Percentiles rank a stretch among this genome's conserved stretches.
phyloP scores from a whole-genome alignment of 35 echinoderm and acorn worm species.

The Lytechinus pictus region DNA sequence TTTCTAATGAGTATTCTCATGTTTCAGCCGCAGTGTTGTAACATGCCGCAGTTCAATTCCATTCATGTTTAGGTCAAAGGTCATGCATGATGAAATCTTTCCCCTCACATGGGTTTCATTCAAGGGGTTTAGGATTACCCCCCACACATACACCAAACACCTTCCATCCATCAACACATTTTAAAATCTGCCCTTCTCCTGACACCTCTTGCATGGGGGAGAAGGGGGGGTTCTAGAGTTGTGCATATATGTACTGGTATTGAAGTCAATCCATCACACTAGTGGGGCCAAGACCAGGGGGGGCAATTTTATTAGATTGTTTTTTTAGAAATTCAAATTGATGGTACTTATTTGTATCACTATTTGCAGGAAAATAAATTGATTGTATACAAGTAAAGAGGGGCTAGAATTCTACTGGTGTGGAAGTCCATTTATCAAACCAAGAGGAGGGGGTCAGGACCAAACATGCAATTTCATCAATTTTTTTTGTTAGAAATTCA shows the following conservation, averaged over 20 bases:
- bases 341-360: too few relatives aligned
- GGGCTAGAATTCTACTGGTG: too few relatives aligned
- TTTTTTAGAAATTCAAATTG: too few relatives aligned
- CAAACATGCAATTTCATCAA: too few relatives aligned
- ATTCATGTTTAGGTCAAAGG: conserved; percentile 23
- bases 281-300: background rate
- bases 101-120: background rate
- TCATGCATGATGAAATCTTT: conserved; percentile 15
- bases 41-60: background rate
- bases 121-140: background rate
- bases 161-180: background rate
- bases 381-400: too few relatives aligned
- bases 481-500: too few relatives aligned
- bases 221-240: background rate
- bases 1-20: background rate
- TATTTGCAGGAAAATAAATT: too few relatives aligned
- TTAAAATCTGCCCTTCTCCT: background rate
- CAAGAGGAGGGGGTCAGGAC: too few relatives aligned
- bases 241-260: background rate
- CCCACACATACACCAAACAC: background rate
- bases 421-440: too few relatives aligned
- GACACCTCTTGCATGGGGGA: background rate
- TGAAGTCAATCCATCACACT: background rate
- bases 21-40: background rate
- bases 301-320: too few relatives aligned